A percentile compares a stretch with the other conserved stretches of the same genome.
Evolutionary conservation across 1,140 invertebrate species (phyloP).

Genomic region (Drosophila pachea): DNA sequence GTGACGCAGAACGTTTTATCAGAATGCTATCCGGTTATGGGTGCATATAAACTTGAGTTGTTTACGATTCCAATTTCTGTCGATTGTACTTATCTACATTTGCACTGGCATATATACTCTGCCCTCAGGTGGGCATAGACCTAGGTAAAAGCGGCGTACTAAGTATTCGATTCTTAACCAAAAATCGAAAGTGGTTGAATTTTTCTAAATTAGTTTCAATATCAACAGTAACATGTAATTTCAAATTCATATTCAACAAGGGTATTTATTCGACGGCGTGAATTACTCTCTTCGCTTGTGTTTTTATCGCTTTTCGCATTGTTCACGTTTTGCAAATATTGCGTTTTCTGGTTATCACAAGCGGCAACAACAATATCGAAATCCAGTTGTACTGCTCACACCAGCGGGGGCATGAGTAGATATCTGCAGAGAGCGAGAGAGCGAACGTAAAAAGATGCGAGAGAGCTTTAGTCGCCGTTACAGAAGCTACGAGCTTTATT

Average conservation of each 20-base stretch:
- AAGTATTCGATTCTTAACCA: no score
- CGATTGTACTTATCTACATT: no score
- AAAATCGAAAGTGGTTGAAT: no score
- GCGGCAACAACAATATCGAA: slow-evolving; percentile 11
- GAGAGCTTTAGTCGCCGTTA: background rate
- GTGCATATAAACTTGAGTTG: no score
- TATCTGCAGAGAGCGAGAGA: background rate
- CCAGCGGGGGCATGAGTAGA: background rate
- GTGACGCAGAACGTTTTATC: no score
- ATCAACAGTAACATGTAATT: no score
- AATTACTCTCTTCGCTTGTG: slow-evolving; percentile 15
- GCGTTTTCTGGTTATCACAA: slow-evolving; percentile 53
- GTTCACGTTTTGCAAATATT: slow-evolving; percentile 56
- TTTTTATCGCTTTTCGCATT: slow-evolving; percentile 56
- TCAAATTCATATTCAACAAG: background rate
- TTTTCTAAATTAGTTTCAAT: no score
- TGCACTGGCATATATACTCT: no score
- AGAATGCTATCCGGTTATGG: no score
- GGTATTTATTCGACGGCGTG: background rate
- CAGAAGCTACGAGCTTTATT: background rate
- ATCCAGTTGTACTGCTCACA: background rate
- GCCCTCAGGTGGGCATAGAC: no score
- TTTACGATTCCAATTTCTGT: no score
- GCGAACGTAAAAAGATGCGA: background rate
- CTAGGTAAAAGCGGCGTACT: no score